Evolutionary conservation across 1,140 invertebrate genomes (phyloP).

Genomic region (Scaptomyza hsui): DNA sequence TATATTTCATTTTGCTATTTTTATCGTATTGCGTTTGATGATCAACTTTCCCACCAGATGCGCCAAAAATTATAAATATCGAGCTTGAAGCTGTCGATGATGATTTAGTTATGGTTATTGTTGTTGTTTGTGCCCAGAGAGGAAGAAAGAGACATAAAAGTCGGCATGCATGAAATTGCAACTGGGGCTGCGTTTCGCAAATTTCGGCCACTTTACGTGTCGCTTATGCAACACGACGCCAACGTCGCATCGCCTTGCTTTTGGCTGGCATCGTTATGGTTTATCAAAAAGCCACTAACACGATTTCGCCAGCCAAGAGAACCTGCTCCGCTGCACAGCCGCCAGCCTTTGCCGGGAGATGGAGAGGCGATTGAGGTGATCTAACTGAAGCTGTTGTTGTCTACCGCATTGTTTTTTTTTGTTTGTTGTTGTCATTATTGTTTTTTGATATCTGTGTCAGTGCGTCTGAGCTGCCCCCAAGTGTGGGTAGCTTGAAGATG

Average conservation of each 20-base stretch:
- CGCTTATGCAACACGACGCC: constrained; percentile 61
- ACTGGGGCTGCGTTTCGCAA: constrained; percentile 75
- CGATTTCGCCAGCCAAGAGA: constrained; percentile 38
- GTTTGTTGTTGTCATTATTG: constrained; percentile 3
- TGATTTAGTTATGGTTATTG: constrained; percentile 5
- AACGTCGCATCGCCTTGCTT: not conserved
- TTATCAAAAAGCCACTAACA: constrained; percentile 64
- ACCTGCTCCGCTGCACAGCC: constrained; percentile 33
- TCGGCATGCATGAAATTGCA: constrained; percentile 78
- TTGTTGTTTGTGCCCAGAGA: constrained; percentile 32
- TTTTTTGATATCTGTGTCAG: constrained; percentile 54
- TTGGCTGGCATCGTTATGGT: constrained; percentile 65
- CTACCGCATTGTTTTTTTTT: constrained; percentile 2
- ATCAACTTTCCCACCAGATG: constrained; percentile 42
- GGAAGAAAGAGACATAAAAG: constrained; percentile 31
- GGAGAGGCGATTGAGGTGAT: constrained; percentile 11
- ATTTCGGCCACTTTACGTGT: constrained; percentile 69
- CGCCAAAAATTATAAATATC: constrained; percentile 19
- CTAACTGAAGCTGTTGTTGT: not conserved
- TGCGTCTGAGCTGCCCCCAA: constrained; percentile 31
- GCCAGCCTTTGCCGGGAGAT: not conserved
- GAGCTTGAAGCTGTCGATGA: constrained; percentile 10
- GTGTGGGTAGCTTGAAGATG: constrained; percentile 20
- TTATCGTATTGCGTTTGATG: constrained; percentile 18
- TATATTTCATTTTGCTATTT: constrained; percentile 25